Evolutionary conservation across 1,140 invertebrate genomes (phyloP).

Genomic region (Orius insidiosus): DNA sequence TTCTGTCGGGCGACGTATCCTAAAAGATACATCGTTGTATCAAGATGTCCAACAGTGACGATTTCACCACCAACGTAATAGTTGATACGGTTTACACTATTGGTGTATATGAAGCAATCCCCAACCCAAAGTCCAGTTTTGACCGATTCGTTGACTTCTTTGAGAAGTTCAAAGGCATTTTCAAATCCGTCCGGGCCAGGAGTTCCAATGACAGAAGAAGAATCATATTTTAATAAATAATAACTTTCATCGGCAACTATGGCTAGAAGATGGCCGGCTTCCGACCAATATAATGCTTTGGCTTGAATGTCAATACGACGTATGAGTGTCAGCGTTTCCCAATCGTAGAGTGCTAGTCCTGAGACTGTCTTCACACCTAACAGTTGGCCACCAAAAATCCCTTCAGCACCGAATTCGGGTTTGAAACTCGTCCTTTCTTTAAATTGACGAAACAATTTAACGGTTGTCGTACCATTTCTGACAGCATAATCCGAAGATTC

Average conservation of each 20-base stretch:
- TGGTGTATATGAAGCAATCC: slow-evolving; percentile 99
- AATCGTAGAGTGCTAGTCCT: slow-evolving; percentile 91
- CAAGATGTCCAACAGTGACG: slow-evolving; percentile 92
- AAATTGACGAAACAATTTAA: slow-evolving; percentile 96
- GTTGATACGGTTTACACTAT: slow-evolving; percentile 90
- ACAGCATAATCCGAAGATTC: slow-evolving; percentile 93
- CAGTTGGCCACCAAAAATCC: slow-evolving; percentile 89
- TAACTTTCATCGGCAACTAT: slow-evolving; percentile 92
- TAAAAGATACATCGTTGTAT: slow-evolving; percentile 72
- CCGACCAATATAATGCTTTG: slow-evolving; percentile 91
- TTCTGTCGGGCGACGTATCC: slow-evolving; percentile 97
- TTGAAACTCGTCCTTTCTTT: slow-evolving; percentile 93
- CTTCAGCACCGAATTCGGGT: slow-evolving; percentile 88
- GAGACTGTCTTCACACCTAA: slow-evolving; percentile 86
- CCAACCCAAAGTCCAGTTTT: slow-evolving; percentile 97
- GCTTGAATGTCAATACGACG: slow-evolving; percentile 88
- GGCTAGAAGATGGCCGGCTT: slow-evolving; percentile 85
- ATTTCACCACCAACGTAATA: slow-evolving; percentile 99
- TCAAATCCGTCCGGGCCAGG: slow-evolving; percentile 80
- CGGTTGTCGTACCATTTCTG: slow-evolving; percentile 71
- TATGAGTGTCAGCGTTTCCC: slow-evolving; percentile 84
- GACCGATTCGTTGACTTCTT: slow-evolving; percentile 80
- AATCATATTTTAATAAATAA: slow-evolving; percentile 83
- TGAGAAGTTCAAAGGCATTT: slow-evolving; percentile 85
- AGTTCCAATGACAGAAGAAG: slow-evolving; percentile 54